Base-by-base conservation (phyloP, 2,888 invertebrate genomes). In the Polydesmus complanatus region DNA sequence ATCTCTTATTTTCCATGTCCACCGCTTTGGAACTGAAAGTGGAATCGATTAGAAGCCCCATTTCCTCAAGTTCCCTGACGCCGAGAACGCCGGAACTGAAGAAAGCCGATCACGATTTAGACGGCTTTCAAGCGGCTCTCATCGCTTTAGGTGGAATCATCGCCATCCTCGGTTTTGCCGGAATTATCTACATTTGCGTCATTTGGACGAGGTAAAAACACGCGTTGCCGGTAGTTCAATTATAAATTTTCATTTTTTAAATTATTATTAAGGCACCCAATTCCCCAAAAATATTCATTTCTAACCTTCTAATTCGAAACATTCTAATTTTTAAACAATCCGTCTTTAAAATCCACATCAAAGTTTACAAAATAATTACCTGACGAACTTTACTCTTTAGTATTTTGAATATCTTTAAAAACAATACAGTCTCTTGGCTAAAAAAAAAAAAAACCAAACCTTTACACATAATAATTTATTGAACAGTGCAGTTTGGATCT, bases 171-270 rank as follows among this genome's bases (percentile, higher is more conserved):
- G 90, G 90, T 8, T 80, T 87, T 14, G 85, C 88, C 57, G 94
- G 92, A 3, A 92, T 94, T 55, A 83, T 92, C 58, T 93, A 94
- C 71, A 90, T 94, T 63, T 91, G 93, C 73, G 84, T 92, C 58
- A 92, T 92, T 1, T 94, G 93, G 90, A 88, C 90, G 60, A 87
- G 87, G 89, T 90, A 73, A n/a, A n/a, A n/a, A n/a, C n/a, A n/a
- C n/a, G n/a, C n/a, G n/a, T n/a, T n/a, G n/a, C n/a, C n/a, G n/a
- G n/a, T n/a, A n/a, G n/a, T n/a, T n/a, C n/a, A n/a, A n/a, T n/a
- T n/a, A n/a, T n/a, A n/a, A n/a, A 77, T 76, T 71, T 3, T 3
- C 50, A 27, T 27, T 21, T 53, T 23, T 27, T 2, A n/a, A n/a
- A 27, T 8, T 2, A 27, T 18, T n/a, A n/a, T n/a, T n/a, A n/a